Evolutionary conservation across 2,797 vertebrate species (phyloP).

Genomic region (Smutsia temminckii): DNA sequence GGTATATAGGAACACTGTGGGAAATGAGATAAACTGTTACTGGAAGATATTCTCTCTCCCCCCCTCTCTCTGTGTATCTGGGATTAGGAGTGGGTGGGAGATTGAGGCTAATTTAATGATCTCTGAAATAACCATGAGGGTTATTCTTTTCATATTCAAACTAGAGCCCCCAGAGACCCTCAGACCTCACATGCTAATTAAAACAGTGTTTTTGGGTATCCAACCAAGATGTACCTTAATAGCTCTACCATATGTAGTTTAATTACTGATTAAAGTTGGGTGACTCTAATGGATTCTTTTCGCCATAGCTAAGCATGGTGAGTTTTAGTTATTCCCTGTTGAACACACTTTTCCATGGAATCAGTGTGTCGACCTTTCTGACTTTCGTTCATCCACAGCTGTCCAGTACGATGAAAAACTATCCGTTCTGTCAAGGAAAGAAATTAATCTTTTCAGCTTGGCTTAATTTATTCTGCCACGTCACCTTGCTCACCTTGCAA

Average conservation of each 20-base stretch:
- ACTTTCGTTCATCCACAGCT: background rate
- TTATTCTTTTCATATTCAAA: background rate
- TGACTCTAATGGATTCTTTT: background rate
- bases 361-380: constrained; percentile 1
- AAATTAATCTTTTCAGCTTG: constrained; percentile 3
- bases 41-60: background rate
- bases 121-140: background rate
- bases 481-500: background rate
- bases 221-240: background rate
- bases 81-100: background rate
- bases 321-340: background rate
- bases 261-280: constrained; percentile 6
- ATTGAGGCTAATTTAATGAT: background rate
- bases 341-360: background rate
- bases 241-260: background rate
- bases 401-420: background rate
- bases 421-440: background rate
- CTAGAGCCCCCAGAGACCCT: background rate
- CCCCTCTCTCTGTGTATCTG: background rate
- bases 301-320: background rate
- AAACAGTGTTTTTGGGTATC: background rate
- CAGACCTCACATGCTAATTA: background rate
- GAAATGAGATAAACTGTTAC: constrained; percentile 43
- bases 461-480: background rate
- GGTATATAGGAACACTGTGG: constrained; percentile 95